phyloP scores from a whole-genome alignment of 2,888 invertebrate genomes.

The Drosophila histrio region DNA sequence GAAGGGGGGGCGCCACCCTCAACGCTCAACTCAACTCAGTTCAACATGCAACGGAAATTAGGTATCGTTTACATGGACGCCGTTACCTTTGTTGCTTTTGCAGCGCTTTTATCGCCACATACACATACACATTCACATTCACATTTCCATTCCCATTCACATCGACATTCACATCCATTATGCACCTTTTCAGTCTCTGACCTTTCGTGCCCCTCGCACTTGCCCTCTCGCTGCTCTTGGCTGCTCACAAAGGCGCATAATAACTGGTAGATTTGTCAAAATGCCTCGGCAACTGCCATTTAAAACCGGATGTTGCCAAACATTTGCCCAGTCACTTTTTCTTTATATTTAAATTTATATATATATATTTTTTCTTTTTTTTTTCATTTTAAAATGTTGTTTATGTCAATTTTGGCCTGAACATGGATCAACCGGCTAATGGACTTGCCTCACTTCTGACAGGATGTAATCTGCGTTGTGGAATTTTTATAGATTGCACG shows the following conservation, averaged over 20 bases:
- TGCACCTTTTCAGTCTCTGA: slow-evolving; percentile 62
- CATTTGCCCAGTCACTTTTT: slow-evolving; percentile 53
- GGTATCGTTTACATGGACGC: slow-evolving; percentile 75
- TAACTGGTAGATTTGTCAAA: slow-evolving; percentile 75
- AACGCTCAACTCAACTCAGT: slow-evolving; percentile 1
- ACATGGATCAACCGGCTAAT: slow-evolving; percentile 31
- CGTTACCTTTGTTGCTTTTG: slow-evolving; percentile 51
- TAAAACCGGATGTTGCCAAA: slow-evolving; percentile 77
- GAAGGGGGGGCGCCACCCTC: neutral
- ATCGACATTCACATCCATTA: slow-evolving; percentile 58
- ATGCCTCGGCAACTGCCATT: slow-evolving; percentile 67
- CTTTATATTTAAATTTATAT: neutral
- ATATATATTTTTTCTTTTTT: slow-evolving; percentile 2
- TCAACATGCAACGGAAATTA: slow-evolving; percentile 72
- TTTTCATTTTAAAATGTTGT: slow-evolving; percentile 20
- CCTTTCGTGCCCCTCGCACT: slow-evolving; percentile 10
- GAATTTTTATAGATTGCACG: neutral
- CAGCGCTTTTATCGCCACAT: slow-evolving; percentile 42
- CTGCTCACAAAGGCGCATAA: slow-evolving; percentile 62
- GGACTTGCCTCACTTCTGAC: slow-evolving; percentile 20
- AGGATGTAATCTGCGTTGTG: neutral
- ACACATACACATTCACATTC: neutral
- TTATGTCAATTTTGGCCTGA: slow-evolving; percentile 34
- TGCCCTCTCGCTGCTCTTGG: neutral
- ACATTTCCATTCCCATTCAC: slow-evolving; percentile 7